Evolutionary conservation across 2,888 invertebrate species (phyloP).

Genomic region (Troides aeacus): DNA sequence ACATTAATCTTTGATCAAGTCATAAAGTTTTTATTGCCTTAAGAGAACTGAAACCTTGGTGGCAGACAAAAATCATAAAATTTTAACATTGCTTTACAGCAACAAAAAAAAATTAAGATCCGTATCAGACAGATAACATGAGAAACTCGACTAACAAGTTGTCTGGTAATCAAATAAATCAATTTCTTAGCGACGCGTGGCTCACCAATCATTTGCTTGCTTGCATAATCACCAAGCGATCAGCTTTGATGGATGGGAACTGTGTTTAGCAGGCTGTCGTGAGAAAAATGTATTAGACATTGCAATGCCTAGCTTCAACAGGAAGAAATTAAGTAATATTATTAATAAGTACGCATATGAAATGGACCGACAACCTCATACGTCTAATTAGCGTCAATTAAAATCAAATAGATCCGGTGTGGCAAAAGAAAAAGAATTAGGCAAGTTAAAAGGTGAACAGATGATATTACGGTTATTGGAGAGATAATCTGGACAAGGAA

Average conservation of each 20-base stretch:
- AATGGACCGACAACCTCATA: not conserved
- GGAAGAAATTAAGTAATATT: conserved; percentile 18
- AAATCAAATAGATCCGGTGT: not conserved
- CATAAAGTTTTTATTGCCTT: not conserved
- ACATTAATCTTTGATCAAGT: not conserved
- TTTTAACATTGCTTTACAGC: not conserved
- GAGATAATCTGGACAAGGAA: too few species aligned
- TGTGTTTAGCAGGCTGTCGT: conserved; percentile 13
- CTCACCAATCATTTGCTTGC: conserved; percentile 41
- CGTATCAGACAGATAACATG: not conserved
- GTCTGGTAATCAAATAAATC: conserved; percentile 38
- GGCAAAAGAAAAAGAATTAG: not conserved
- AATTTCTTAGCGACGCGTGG: conserved; percentile 39
- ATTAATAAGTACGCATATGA: not conserved
- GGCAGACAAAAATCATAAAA: not conserved
- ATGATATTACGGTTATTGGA: too few species aligned
- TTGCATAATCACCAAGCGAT: conserved; percentile 35
- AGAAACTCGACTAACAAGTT: conserved; percentile 22
- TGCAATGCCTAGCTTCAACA: conserved; percentile 8
- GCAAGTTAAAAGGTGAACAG: too few species aligned
- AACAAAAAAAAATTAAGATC: not conserved
- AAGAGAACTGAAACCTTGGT: not conserved
- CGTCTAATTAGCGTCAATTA: not conserved
- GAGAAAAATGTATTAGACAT: conserved; percentile 22
- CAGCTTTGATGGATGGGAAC: conserved; percentile 34